Evolutionary conservation across 2,113 vertebrate species (phyloP).

Genomic region (Aythya baeri): DNA sequence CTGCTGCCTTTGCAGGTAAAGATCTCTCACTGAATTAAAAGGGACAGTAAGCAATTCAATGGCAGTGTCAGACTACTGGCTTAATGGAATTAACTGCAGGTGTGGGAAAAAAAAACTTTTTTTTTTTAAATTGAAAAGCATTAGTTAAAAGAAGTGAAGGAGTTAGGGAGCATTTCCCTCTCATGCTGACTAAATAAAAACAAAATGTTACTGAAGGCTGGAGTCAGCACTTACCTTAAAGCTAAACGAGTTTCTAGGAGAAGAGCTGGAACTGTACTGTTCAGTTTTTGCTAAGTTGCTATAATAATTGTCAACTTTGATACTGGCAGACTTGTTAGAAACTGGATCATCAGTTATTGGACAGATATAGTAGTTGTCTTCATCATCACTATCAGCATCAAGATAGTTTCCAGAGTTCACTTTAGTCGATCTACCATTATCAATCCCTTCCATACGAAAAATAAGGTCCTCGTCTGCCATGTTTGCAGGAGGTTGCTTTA

Average conservation of each 20-base stretch:
- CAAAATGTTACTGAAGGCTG: background rate
- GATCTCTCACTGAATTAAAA: background rate
- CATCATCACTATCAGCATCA: conserved; percentile 83
- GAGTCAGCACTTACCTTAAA: conserved; percentile 81
- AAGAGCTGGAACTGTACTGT: conserved; percentile 78
- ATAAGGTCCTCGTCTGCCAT: conserved; percentile 98
- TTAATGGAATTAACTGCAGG: conserved; percentile 44
- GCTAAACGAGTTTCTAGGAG: conserved; percentile 82
- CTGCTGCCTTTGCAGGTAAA: background rate
- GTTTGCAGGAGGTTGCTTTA: background rate
- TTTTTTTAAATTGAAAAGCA: background rate
- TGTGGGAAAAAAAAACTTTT: background rate
- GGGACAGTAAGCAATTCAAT: background rate
- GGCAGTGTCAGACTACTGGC: background rate
- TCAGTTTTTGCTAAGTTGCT: conserved; percentile 70
- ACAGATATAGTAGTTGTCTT: conserved; percentile 86
- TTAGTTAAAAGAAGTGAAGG: conserved; percentile 23
- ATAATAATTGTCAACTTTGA: conserved; percentile 80
- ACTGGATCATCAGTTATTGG: conserved; percentile 88
- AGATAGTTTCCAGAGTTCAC: conserved; percentile 48
- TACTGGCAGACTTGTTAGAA: conserved; percentile 55
- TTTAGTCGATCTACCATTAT: conserved; percentile 58
- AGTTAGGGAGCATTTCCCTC: background rate
- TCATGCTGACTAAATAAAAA: background rate
- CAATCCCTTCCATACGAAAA: conserved; percentile 92